A percentile compares a stretch with the other conserved stretches of the same genome.
Evolutionary conservation across 2,113 vertebrate species (phyloP).

Genomic region (Zapus hudsonius): DNA sequence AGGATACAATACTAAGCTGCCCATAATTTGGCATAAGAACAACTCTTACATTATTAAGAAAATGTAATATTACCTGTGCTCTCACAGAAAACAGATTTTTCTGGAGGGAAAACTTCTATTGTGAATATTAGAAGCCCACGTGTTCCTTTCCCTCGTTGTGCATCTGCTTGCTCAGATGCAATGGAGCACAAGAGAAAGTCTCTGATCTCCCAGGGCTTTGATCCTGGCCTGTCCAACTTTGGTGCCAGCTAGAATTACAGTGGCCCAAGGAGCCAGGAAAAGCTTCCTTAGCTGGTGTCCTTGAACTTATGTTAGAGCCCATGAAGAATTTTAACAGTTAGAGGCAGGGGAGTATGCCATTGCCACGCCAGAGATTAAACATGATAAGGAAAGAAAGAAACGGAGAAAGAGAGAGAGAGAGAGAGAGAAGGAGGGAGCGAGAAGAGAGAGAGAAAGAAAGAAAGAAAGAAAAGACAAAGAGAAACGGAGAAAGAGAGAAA

Average conservation of each 20-base stretch:
- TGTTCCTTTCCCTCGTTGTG: neutral
- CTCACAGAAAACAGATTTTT: slow-evolving; percentile 37
- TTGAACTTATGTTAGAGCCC: neutral
- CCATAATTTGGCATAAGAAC: neutral
- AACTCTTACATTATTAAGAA: neutral
- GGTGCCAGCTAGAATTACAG: neutral
- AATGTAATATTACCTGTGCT: neutral
- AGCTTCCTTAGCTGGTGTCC: neutral
- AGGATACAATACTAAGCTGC: neutral
- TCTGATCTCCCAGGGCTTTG: neutral
- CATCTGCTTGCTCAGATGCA: neutral
- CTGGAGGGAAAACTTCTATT: neutral
- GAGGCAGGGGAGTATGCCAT: neutral
- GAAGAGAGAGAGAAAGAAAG: too few relatives aligned
- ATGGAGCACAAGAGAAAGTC: neutral
- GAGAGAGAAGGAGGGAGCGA: too few relatives aligned
- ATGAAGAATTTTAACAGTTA: neutral
- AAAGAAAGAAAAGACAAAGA: too few relatives aligned
- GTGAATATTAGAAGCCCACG: neutral
- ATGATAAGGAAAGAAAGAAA: neutral
- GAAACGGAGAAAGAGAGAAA: too few relatives aligned
- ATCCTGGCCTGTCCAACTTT: neutral
- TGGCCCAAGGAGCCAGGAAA: neutral
- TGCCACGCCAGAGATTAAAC: neutral
- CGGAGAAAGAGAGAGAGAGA: too few relatives aligned